Base-by-base conservation (phyloP, 2,113 vertebrate genomes). In the Chrysemys picta region DNA sequence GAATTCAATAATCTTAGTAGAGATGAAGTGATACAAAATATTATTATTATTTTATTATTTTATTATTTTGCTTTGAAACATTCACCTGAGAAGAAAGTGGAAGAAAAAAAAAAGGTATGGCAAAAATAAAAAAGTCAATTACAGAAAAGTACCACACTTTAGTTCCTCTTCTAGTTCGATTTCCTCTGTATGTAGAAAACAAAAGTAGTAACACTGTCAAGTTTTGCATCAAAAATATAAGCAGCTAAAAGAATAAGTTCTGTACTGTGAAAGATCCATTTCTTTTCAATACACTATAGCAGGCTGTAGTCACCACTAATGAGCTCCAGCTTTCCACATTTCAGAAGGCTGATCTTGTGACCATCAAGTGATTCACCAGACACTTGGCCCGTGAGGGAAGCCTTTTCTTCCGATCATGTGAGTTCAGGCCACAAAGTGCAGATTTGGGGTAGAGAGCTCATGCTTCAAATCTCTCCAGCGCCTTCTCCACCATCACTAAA, bases 361-460 rank as follows among this genome's bases (percentile, higher is more conserved):
- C 84, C 57, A 84, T 81, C 95, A 91, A 93, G 89, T 90, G 96
- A 97, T 97, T 97, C 90, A 91, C 95, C 96, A 97, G 95, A 96
- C 95, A 78, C 83, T 95, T 97, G 95, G 89, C 85, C 72, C 72
- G 42, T 81, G 80, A 12, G 17, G 4, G 93, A 95, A 95, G 82
- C 49, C 69, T 94, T 88, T 91, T 90, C 89, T 93, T 87, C 89
- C 94, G 88, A 69, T 96, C 89, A 75, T 94, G 87, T 89, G 95
- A 93, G 94, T 88, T 94, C 80, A 87, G 90, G 88, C 91, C 59
- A 94, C 91, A 95, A 83, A 91, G 49, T 91, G 89, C 85, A 89
- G 89, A 45, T 93, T 82, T 89, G 90, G 87, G 90, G 86, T 53
- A 91, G 83, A 95, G 85, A 82, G 53, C 19, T 59, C 2, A 2